Conservation (phyloP, 2,888 invertebrate genomes). For the Cynaeus angustus region DNA sequence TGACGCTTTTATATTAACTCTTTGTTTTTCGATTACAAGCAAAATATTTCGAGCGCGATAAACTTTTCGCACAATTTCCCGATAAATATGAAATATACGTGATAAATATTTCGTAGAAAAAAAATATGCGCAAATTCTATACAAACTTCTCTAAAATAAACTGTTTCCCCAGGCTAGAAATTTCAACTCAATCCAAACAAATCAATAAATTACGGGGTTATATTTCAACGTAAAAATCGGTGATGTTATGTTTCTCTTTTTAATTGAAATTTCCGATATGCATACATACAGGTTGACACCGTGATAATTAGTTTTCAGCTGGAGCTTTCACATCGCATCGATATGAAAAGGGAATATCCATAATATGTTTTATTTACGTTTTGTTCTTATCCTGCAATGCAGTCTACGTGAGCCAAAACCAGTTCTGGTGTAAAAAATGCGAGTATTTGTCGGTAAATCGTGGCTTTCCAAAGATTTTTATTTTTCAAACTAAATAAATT, state of each 20-base stretch:
- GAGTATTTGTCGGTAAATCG: too few species aligned
- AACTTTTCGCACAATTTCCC: too few species aligned
- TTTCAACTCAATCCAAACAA: constrained; percentile 37
- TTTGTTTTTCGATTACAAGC: too few species aligned
- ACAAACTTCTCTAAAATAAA: constrained; percentile 6
- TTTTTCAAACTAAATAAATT: constrained; percentile 8
- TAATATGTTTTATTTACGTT: constrained; percentile 37
- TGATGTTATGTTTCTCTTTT: constrained; percentile 43
- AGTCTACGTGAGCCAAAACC: constrained; percentile 24
- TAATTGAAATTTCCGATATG: constrained; percentile 50
- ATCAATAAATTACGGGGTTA: constrained; percentile 44
- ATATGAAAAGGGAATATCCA: constrained; percentile 36
- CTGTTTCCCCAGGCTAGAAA: constrained; percentile 9
- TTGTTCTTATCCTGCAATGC: constrained; percentile 30
- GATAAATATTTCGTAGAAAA: neutral
- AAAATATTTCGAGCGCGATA: too few species aligned
- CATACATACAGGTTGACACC: constrained; percentile 44
- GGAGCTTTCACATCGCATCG: constrained; percentile 24
- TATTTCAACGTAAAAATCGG: constrained; percentile 40
- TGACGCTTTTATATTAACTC: too few species aligned
- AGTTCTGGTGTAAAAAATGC: constrained; percentile 14
- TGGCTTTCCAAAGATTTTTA: too few species aligned
- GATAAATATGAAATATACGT: too few species aligned
- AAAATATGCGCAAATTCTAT: neutral
- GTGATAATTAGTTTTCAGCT: constrained; percentile 46